Percentiles rank a stretch among this genome's conserved stretches.
Conservation (phyloP, 2,888 invertebrate genomes). For the Keiferia lycopersicella region DNA sequence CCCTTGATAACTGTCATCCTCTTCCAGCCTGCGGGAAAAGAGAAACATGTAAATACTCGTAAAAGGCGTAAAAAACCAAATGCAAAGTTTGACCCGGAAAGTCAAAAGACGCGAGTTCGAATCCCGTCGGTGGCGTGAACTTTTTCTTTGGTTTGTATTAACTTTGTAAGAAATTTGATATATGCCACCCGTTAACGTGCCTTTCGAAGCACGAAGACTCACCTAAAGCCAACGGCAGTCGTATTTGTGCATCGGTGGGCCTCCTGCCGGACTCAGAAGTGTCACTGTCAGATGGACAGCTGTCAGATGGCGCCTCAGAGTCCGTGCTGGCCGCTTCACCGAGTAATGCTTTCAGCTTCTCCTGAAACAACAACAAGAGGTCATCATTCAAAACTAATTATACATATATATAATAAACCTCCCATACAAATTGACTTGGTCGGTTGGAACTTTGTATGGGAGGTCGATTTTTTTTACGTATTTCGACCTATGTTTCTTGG, state of each 20-base stretch:
- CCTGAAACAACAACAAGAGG: conserved; percentile 49
- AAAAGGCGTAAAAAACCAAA: too few relatives aligned
- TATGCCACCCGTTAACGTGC: neutral
- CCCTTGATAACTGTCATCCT: conserved; percentile 95
- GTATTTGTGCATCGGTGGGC: conserved; percentile 58
- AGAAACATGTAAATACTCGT: too few relatives aligned
- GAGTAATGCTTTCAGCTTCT: conserved; percentile 70
- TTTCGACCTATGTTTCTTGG: too few relatives aligned
- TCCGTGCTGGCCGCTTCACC: conserved; percentile 73
- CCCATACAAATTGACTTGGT: too few relatives aligned
- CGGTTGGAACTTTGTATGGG: conserved; percentile 7
- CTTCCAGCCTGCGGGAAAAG: conserved; percentile 87
- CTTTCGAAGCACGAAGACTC: conserved; percentile 24
- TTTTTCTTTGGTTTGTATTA: too few relatives aligned
- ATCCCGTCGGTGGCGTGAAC: too few relatives aligned
- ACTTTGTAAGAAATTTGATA: too few relatives aligned
- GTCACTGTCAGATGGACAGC: conserved; percentile 72
- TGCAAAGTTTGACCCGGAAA: too few relatives aligned
- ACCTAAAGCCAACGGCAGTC: conserved; percentile 66
- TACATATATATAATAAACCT: too few relatives aligned
- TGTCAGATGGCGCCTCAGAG: conserved; percentile 73
- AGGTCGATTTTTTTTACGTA: neutral
- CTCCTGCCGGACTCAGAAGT: conserved; percentile 61
- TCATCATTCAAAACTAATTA: too few relatives aligned
- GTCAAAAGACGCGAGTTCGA: too few relatives aligned